Evolutionary conservation across 2,113 vertebrate genomes (phyloP), one percentile per base, ranked within the genome.

Genomic region (Apus apus): DNA sequence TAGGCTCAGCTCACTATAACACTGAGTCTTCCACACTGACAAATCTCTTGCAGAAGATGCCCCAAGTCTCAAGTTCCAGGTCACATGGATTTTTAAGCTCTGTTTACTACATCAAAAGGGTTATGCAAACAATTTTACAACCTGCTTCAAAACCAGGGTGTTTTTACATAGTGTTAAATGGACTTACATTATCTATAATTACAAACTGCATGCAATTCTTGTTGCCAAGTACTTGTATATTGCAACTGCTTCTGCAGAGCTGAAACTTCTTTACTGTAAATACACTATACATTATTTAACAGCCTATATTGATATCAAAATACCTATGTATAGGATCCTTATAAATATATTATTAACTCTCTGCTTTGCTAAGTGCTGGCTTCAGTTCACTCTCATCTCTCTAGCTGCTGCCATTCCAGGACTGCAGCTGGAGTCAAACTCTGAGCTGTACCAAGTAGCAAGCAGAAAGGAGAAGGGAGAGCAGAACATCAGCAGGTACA

Each of bases 231-330:
- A 91, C 36, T 72, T 80, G 79, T 65, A 93, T 0, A 0, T 43
- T 78, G 68, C 87, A 92, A 74, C 66, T 68, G 76, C 57, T 89
- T 77, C 90, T 94, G 57, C 68, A 91, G 48, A 77, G 61, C 27
- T 75, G 76, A 90, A 92, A 73, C 84, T 61, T 89, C 88, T 90
- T 95, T 95, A 82, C 92, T 89, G 90, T 90, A 97, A 97, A 97
- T 94, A 94, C 74, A 65, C 87, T 75, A 93, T 96, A 88, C 27
- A 94, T 97, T 97, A 97, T 97, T 96, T 82, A 96, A 93, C 51
- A 95, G 68, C 45, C 93, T 92, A 79, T 90, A 92, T 79, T 90
- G 90, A 92, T 95, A 93, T 91, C 53, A 68, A 92, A 93, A 61
- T 75, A 85, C 61, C 90, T 94, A 97, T 93, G 91, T 92, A 93